Evolutionary conservation across 1,140 invertebrate species (phyloP), one percentile per base, ranked within the genome.

Genomic region (Eupristina koningsbergeri): DNA sequence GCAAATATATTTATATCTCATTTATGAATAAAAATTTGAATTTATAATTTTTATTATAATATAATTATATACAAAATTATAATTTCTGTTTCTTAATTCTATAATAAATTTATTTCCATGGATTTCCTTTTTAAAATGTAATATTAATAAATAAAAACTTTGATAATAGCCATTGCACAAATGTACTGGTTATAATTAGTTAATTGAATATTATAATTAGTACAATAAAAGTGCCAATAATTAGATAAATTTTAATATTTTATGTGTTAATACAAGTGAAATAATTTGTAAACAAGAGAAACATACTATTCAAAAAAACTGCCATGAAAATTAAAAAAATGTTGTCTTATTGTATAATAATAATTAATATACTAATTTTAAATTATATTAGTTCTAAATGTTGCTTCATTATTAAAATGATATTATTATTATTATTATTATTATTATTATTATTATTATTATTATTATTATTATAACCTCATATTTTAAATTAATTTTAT

Each of bases 331-430:
- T n/a, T 50, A 6, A 50, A 74, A 34, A 74, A 31, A 17, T 26
- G 71, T n/a, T 74, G 50, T 34, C 41, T 74, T 45, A n/a, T n/a
- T n/a, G n/a, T n/a, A n/a, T n/a, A n/a, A n/a, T n/a, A n/a, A n/a
- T n/a, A n/a, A n/a, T n/a, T n/a, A 74, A 47, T 74, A 50, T 17
- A 74, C 15, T 34, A 26, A 50, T 50, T 74, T 50, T 13, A 31
- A 34, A 50, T 29, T 74, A 74, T 74, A 45, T 74, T 74, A 74
- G n/a, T 74, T 71, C 41, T 71, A n/a, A 41, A 41, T 36, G 22
- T 13, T 13, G 5, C 15, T 8, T 0, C 15, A 36, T 67, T 39
- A 36, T 17, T 36, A 67, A 67, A 67, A 67, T 31, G 36, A 34
- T 64, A 13, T 45, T 45, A n/a, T 36, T 73, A 45, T 80, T 69